Base-by-base conservation (phyloP, 1,140 invertebrate species). In the Drosophila elegans region DNA sequence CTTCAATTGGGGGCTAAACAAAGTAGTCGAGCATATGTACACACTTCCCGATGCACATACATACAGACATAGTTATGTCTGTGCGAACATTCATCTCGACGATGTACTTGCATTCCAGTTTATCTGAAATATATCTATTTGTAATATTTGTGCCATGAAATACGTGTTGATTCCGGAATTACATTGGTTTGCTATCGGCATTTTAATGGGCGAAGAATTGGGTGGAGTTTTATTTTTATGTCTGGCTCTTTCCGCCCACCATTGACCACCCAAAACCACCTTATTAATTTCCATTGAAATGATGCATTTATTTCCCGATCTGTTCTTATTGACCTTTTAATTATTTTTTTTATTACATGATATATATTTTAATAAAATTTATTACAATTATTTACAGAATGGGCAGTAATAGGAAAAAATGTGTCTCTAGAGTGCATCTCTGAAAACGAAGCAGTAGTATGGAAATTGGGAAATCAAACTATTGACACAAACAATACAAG, bases 391-490 rank as follows among this genome's bases (percentile, higher is more conserved):
- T 3, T 73, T 78, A 4, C 60, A 85, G 81, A 74, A 67, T 80
- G 78, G 73, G 76, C 73, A 56, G 80, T 83, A 66, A 67, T 92
- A 52, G 93, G 93, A 36, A 88, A 81, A 53, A 94, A 94, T 80
- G 78, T 93, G 36, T 93, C 93, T 12, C 62, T 94, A 36, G 92
- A 92, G 66, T 94, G 93, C 68, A 81, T 84, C 52, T 92, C 93
- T 10, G 92, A 90, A 48, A 75, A 77, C 10, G 92, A 92, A 45
- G 76, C 78, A 21, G 92, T 93, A 21, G 80, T 86, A 74, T 94
- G 93, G 93, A 92, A 78, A 4, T 92, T 93, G 61, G 92, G 93
- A 72, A 91, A 93, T 25, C 89, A 91, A 63, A 93, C 93, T 71
- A 89, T 93, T 56, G 90, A 92, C 55, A 91, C 92, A 56, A 88